Percentiles rank a stretch among this genome's conserved stretches.
phyloP scores from a whole-genome alignment of 2,888 invertebrate genomes.

The Caenorhabditis sp. region DNA sequence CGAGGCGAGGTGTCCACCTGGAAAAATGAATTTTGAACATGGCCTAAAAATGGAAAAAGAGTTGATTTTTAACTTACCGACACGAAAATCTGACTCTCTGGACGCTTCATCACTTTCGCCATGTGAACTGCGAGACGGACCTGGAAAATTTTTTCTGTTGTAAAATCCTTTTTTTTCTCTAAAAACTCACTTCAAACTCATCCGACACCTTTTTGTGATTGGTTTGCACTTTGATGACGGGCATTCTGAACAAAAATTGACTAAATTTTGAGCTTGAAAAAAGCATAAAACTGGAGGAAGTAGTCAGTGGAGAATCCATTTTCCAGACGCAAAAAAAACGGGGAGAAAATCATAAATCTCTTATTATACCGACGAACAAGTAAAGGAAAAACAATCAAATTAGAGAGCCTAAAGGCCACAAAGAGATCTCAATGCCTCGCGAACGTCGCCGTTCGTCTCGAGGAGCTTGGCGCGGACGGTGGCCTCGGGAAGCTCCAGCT shows the following conservation, averaged over 20 bases:
- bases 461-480: conserved; percentile 67
- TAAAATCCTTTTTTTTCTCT: neutral
- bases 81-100: conserved; percentile 54
- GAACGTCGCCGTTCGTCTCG: conserved; percentile 69
- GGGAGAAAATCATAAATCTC: neutral
- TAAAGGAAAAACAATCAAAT: neutral
- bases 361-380: conserved; percentile 24
- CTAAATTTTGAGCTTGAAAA: no score
- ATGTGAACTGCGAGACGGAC: conserved; percentile 38
- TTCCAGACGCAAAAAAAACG: neutral
- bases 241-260: conserved; percentile 35
- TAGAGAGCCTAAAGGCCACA: conserved; percentile 41
- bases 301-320: neutral
- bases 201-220: conserved; percentile 46
- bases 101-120: conserved; percentile 53
- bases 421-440: conserved; percentile 59
- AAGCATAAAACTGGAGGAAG: no score
- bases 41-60: neutral
- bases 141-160: conserved; percentile 8
- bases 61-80: conserved; percentile 12
- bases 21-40: neutral
- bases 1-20: conserved; percentile 38
- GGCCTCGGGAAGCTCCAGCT: conserved; percentile 71
- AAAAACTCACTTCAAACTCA: conserved; percentile 27
- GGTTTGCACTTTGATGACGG: conserved; percentile 51